Base-by-base conservation (phyloP, 2,888 invertebrate genomes). In the Leptinotarsa tumamoca region DNA sequence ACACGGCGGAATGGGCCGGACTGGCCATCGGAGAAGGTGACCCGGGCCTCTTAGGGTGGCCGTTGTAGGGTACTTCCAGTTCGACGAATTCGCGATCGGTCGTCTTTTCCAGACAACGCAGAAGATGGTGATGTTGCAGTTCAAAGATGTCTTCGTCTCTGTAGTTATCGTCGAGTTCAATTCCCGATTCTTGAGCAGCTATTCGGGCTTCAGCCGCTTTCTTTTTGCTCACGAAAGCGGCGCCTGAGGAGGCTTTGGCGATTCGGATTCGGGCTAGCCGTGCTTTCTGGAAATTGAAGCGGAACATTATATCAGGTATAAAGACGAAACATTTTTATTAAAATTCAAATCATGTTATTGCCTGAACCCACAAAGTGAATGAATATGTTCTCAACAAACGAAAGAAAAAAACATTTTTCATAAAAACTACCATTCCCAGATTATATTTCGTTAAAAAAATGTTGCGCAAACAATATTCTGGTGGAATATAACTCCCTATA, bases 61-160 rank as follows among this genome's bases (percentile, higher is more conserved):
- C 97, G 89, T 98, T 98, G 49, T 68, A 58, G 51, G 67, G 68
- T 51, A 77, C 95, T 88, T 98, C 98, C 91, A 98, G 92, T 90
- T 98, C 98, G 82, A 98, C 96, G 90, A 98, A 98, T 90, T 98
- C 98, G 74, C 98, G 95, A 89, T 98, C 98, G 90, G 99, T 99
- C 76, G 99, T 98, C 89, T 98, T 97, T 89, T 99, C 99, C 85
- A 99, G 92, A 89, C 99, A 99, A 83, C 98, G 93, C 78, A 99
- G 92, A 77, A 99, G 91, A 90, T 99, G 99, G 89, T 99, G 99
- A 90, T 99, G 99, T 90, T 99, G 99, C 89, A 99, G 91, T 89
- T 99, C 98, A 90, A 99, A 99, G 87, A 99, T 98, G 89, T 99
- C 98, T 87, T 98, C 98, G 86, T 98, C 97, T 80, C 95, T 92